Conservation (phyloP, 2,888 invertebrate genomes). For the Cataglyphis altisquamis region DNA sequence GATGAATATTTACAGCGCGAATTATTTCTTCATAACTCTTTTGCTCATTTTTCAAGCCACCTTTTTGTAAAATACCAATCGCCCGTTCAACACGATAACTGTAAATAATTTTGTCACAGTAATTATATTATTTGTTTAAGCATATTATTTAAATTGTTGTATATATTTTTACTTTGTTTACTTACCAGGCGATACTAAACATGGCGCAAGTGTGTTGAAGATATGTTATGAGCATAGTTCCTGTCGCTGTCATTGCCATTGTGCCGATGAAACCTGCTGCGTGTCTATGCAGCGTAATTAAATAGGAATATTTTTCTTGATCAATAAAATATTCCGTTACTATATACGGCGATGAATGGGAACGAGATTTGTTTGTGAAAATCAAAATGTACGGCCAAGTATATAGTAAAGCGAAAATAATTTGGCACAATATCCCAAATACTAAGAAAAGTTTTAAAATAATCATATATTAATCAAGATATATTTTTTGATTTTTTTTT, state of each 20-base stretch:
- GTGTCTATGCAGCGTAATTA: background rate
- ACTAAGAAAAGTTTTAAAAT: slow-evolving; percentile 3
- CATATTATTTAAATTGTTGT: background rate
- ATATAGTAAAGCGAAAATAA: background rate
- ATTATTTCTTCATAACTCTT: background rate
- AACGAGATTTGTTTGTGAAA: background rate
- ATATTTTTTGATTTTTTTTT: background rate
- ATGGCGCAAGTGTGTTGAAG: slow-evolving; percentile 8
- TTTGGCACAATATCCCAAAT: background rate
- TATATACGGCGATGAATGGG: background rate
- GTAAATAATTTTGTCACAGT: background rate
- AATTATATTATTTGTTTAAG: background rate
- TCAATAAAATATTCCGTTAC: slow-evolving; percentile 10
- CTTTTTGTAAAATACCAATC: background rate
- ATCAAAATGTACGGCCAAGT: background rate
- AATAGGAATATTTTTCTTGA: slow-evolving; percentile 17
- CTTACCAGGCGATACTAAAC: slow-evolving; percentile 23
- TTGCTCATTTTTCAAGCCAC: background rate
- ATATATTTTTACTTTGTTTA: background rate
- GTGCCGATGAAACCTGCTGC: background rate
- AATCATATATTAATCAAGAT: background rate
- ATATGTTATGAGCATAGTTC: background rate
- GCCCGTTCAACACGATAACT: slow-evolving; percentile 26
- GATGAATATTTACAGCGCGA: slow-evolving; percentile 13
- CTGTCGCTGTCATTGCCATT: background rate